Evolutionary conservation across 2,888 invertebrate species (phyloP).

Genomic region (Scrobipalpa costella): DNA sequence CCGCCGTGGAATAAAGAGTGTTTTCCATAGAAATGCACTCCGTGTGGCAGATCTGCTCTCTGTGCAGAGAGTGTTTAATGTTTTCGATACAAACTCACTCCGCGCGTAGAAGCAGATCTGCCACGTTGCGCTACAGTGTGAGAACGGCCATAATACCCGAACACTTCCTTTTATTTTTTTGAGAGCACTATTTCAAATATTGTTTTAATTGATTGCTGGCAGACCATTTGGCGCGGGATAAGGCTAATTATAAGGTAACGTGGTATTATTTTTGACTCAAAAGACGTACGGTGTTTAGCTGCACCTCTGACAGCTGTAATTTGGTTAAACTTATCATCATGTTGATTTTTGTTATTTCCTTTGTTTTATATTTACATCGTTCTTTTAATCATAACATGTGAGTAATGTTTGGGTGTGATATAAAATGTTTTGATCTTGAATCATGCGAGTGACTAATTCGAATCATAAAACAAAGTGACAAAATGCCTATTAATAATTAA

Average conservation of each 20-base stretch:
- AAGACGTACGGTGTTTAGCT: constrained; percentile 50
- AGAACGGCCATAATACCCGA: constrained; percentile 47
- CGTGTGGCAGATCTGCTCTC: no score
- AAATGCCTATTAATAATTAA: background rate
- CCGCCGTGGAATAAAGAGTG: no score
- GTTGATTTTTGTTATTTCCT: constrained; percentile 51
- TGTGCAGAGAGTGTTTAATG: no score
- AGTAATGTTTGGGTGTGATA: background rate
- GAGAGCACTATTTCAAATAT: constrained; percentile 77
- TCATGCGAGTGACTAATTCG: background rate
- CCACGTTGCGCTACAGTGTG: no score
- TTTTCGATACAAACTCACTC: no score
- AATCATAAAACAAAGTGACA: constrained; percentile 1
- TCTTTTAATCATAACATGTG: constrained; percentile 22
- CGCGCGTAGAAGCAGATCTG: no score
- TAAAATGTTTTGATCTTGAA: background rate
- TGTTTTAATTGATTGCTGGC: constrained; percentile 79
- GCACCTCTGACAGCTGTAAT: constrained; percentile 59
- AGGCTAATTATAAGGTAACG: constrained; percentile 63
- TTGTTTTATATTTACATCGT: constrained; percentile 40
- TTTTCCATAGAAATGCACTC: no score
- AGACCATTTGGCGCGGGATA: constrained; percentile 69
- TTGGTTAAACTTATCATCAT: constrained; percentile 59
- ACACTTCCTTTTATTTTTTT: constrained; percentile 74
- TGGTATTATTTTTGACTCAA: constrained; percentile 56